Conservation (phyloP, 1,140 invertebrate species). For the Diplogasteroides magnus region DNA sequence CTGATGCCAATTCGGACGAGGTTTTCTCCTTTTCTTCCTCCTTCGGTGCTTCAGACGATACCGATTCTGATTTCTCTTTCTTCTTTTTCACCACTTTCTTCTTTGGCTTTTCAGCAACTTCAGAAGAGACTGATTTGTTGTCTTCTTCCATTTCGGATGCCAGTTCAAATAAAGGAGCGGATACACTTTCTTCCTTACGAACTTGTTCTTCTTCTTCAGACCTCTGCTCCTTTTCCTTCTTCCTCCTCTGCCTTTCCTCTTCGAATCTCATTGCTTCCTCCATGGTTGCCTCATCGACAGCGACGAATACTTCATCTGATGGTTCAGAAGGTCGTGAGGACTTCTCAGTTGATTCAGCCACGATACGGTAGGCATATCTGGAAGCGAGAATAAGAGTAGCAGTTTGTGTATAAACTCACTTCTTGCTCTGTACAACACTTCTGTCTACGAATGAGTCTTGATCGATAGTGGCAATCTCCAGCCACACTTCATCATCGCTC, state of each 20-base stretch:
- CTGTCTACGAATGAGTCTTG: constrained; percentile 23
- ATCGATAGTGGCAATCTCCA: constrained; percentile 33
- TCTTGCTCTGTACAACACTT: constrained; percentile 15
- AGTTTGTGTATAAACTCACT: neutral
- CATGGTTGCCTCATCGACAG: neutral
- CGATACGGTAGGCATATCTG: constrained; percentile 36
- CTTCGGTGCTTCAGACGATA: neutral
- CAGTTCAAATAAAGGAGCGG: too few species aligned
- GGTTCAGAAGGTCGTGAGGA: constrained; percentile 21
- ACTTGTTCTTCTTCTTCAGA: neutral
- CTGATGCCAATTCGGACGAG: neutral
- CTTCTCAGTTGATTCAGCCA: constrained; percentile 16
- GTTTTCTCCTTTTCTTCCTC: neutral
- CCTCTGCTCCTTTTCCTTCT: neutral
- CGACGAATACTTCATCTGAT: constrained; percentile 7
- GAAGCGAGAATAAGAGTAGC: too few species aligned
- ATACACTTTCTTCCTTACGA: too few species aligned
- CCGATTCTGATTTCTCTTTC: neutral
- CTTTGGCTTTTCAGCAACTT: too few species aligned
- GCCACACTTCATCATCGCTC: constrained; percentile 20
- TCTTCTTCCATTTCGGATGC: constrained; percentile 2
- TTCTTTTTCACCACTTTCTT: neutral
- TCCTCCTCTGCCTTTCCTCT: neutral
- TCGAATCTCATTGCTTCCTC: neutral
- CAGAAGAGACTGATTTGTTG: too few species aligned